Base-by-base conservation (phyloP, 2,888 invertebrate species). In the Drosophila monieri region DNA sequence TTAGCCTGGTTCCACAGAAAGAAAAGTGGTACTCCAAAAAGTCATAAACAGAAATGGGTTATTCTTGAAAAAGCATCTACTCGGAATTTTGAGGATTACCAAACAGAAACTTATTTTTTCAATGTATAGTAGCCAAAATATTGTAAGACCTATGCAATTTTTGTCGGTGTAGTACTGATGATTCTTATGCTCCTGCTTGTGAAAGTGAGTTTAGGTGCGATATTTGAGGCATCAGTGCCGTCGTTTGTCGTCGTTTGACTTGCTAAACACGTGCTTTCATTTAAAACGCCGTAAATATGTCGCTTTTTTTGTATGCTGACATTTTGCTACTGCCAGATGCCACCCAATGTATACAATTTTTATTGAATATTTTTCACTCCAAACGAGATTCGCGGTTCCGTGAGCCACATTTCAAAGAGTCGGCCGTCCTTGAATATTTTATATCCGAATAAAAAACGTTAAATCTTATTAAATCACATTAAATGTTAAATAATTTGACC, bases 261-360 rank as follows among this genome's bases (percentile, higher is more conserved):
- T 59, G 61, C 56, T 51, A 72, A 76, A 78, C 77, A 79, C 78
- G 78, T 78, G 75, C 75, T 62, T 77, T 75, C 69, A 78, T 83
- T 85, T 85, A 73, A 83, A 77, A 78, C 74, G 67, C 62, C 80
- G 69, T 84, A 83, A 85, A 83, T 73, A 66, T 70, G 64, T 71
- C 54, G 58, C 61, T 55, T 49, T 52, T 66, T 58, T 67, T 44
- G 46, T 39, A 41, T 35, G 57, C 47, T 67, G 67, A 54, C 58
- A 55, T 69, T 73, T 59, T 47, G 44, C 43, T 49, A 60, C 18
- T n/a, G 49, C 52, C 53, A 59, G 69, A 51, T 48, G 61, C 72
- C 61, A 65, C 65, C 51, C 56, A 15, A 41, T 35, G 70, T 61
- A 48, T 51, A 60, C 56, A 10, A 54, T 65, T 71, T 70, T 59